Percentiles rank a stretch among this genome's conserved stretches.
phyloP scores from a whole-genome alignment of 2,113 vertebrate genomes.

The Mesoclemmys tuberculata region DNA sequence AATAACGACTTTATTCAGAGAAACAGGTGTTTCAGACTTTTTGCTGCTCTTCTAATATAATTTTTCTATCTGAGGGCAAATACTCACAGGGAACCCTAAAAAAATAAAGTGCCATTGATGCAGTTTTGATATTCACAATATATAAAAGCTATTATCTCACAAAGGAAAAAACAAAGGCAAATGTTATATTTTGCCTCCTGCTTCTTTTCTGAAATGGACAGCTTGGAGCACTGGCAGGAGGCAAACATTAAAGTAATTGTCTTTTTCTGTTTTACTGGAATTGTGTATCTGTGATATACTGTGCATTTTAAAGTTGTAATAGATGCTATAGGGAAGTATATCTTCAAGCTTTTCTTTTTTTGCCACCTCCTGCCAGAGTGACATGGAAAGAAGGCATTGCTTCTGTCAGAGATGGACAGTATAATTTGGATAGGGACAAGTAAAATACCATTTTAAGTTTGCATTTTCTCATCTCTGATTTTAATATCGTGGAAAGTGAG shows the following conservation, averaged over 20 bases:
- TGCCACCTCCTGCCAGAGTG: not conserved
- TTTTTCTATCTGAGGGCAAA: not conserved
- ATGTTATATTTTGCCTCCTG: not conserved
- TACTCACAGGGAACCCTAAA: not conserved
- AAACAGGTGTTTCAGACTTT: not conserved
- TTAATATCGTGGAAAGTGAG: not conserved
- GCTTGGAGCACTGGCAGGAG: not conserved
- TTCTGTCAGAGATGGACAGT: not conserved
- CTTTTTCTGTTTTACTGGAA: not conserved
- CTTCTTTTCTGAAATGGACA: not conserved
- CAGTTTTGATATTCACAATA: not conserved
- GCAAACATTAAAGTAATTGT: not conserved
- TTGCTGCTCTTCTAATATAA: not conserved
- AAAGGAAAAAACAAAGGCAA: not conserved
- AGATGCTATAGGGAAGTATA: not conserved
- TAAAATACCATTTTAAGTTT: not conserved
- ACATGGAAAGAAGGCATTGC: not conserved
- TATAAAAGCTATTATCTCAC: not conserved
- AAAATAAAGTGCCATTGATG: not conserved
- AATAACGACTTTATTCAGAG: not conserved
- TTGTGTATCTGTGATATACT: not conserved
- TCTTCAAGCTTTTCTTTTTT: not conserved
- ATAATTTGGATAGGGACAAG: not conserved
- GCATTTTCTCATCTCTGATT: not conserved
- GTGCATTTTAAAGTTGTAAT: not conserved